Base-by-base conservation (phyloP, 1,140 invertebrate species). In the Xylocopa sonorina region DNA sequence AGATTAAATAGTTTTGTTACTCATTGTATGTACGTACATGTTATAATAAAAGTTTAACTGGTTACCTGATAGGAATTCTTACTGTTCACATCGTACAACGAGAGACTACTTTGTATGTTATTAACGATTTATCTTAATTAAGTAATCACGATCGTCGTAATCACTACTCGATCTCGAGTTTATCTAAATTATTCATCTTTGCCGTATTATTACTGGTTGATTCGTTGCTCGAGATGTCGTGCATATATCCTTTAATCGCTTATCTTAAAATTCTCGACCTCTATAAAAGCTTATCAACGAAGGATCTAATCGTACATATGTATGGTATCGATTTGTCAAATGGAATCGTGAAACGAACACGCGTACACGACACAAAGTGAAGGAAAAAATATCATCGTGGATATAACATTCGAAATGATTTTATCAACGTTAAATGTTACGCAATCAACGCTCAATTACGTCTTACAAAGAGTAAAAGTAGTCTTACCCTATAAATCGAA, bases 181-280 rank as follows among this genome's bases (percentile, higher is more conserved):
- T 51, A 74, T 64, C 46, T 63, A 74, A 63, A 74, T 74, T 74
- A 64, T 74, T 74, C 32, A 74, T 51, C 32, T 64, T 4, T 3
- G 34, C 32, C 62, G 34, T 43, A 16, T 48, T 73, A 73, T 62
- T 62, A 50, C 16, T 3, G 57, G 21, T 16, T 38, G n/a, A 50
- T 3, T 9, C 41, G 5, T 34, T n/a, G n/a, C 6, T 48, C 27
- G 14, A 10, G 10, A 27, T 46, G 27, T 34, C 29, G 21, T 24
- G 51, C n/a, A 18, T 7, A 1, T 50, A 6, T 34, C 46, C 48
- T 16, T 38, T 50, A 48, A 60, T 73, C 16, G 4, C 6, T 6
- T 27, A 16, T 6, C 2, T 63, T 64, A 41, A 48, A 27, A 48
- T 62, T 72, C 21, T 18, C 38, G 9, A 29, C 41, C 24, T 72